Percentiles rank a stretch among this genome's conserved stretches.
phyloP scores from a whole-genome alignment of 1,140 invertebrate genomes.

The Frieseomelitta varia region DNA sequence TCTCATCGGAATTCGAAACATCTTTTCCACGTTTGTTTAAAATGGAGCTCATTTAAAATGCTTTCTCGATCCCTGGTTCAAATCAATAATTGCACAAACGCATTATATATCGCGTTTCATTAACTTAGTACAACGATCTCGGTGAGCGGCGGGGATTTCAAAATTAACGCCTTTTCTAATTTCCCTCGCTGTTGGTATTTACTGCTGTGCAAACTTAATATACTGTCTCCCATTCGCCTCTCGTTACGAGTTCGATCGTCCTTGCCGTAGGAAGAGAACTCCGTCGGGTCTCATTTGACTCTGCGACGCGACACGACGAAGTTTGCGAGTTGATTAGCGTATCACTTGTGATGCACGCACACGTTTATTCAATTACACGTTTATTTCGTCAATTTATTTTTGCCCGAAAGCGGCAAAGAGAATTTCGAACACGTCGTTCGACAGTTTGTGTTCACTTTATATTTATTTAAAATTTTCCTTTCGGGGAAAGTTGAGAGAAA shows the following conservation, averaged over 20 bases:
- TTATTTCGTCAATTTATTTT: not conserved
- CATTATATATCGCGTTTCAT: not conserved
- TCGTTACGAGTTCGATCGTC: slow-evolving; percentile 40
- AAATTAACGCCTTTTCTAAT: slow-evolving; percentile 48
- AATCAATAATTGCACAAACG: not conserved
- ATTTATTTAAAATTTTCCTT: too few species aligned
- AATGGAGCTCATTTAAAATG: too few species aligned
- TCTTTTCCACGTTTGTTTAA: too few species aligned
- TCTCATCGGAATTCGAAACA: too few species aligned
- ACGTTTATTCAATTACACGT: not conserved
- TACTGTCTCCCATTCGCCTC: slow-evolving; percentile 32
- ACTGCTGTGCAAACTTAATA: slow-evolving; percentile 70
- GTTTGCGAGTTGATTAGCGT: not conserved
- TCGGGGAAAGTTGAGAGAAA: too few species aligned
- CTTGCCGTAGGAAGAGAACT: slow-evolving; percentile 8
- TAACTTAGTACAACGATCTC: not conserved
- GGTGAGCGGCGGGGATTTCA: not conserved
- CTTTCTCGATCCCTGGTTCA: too few species aligned
- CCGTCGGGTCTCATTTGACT: not conserved
- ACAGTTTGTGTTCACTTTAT: not conserved
- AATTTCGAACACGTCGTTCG: not conserved
- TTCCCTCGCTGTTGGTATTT: slow-evolving; percentile 54
- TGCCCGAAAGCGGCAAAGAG: not conserved
- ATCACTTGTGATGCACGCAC: not conserved
- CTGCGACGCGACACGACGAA: not conserved